Evolutionary conservation across 2,888 invertebrate genomes (phyloP), one percentile per base, ranked within the genome.

Genomic region (Ophion ellenae): DNA sequence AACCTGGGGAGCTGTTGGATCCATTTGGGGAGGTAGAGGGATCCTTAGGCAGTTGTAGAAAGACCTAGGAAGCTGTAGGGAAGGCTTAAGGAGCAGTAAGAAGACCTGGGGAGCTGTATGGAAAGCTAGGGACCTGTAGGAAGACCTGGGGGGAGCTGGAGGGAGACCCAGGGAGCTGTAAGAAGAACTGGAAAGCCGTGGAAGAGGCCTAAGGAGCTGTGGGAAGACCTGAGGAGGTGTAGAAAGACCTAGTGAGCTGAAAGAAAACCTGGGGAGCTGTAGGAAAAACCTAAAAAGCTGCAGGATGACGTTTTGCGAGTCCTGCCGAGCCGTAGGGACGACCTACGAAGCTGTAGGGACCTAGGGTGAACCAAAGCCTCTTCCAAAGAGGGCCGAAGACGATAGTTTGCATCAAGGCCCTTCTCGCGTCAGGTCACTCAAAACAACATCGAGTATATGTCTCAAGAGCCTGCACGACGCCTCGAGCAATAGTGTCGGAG

Each of bases 371-470:
- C 78, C 81, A 82, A 82, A 82, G 81, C 28, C 40, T 20, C 61
- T 61, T 71, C 47, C 45, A 53, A 53, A 53, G 24, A 24, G n/a
- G 28, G 24, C 20, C 63, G 24, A 47, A 40, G 2, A 32, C 17
- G 53, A 28, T 28, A 53, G 53, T 45, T 20, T 53, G 28, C 70
- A 53, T 53, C 53, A 32, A 70, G 47, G 28, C 76, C 20, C 45
- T 45, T 53, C n/a, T 24, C 61, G 20, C 32, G 32, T 28, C 36
- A 24, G 36, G 66, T 57, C 66, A 74, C 81, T 79, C 28, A 61
- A 78, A 78, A 66, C 78, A 78, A 78, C 64, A 78, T 85, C 63
- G 70, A 81, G 82, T 82, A 78, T 85, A 70, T 83, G 80, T 83
- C 83, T 85, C 83, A 61, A 85, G 83, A 75, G 76, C 83, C 73